A percentile compares a stretch with the other conserved stretches of the same genome.
phyloP scores from a whole-genome alignment of 2,797 vertebrate species.

The Erethizon dorsatum region DNA sequence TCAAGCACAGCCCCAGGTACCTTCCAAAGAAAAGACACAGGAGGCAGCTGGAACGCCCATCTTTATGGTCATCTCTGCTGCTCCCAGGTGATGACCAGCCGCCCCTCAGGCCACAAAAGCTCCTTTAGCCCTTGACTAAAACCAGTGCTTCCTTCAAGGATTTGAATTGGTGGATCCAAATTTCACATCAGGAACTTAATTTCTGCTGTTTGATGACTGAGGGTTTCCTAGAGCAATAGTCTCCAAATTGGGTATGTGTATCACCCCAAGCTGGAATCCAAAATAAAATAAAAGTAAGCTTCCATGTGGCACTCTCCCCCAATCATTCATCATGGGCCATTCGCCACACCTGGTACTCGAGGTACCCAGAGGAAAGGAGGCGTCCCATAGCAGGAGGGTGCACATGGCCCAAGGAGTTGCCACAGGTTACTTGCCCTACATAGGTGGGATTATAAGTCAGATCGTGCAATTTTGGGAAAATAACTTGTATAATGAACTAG shows the following conservation, averaged over 20 bases:
- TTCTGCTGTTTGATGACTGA: slow-evolving; percentile 9
- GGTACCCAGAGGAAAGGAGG: not conserved
- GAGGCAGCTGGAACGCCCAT: not conserved
- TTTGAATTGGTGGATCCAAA: not conserved
- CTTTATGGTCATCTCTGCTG: not conserved
- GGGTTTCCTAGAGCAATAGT: not conserved
- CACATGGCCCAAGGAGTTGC: accelerated
- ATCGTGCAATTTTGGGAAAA: not conserved
- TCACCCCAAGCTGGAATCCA: not conserved
- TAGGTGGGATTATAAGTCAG: not conserved
- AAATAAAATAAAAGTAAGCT: not conserved
- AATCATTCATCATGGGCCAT: not conserved
- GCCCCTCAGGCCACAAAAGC: not conserved
- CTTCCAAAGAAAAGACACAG: not conserved
- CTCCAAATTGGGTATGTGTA: not conserved
- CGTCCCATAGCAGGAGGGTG: not conserved
- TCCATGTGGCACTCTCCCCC: not conserved
- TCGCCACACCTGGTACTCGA: accelerated
- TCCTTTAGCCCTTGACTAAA: not conserved
- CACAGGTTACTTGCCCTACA: not conserved
- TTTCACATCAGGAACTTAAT: slow-evolving; percentile 49
- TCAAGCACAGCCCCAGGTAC: not conserved
- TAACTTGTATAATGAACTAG: not conserved
- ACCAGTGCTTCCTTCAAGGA: not conserved
- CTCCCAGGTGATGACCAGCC: not conserved